Percentiles rank a stretch among this genome's conserved stretches.
phyloP scores from a whole-genome alignment of 1,140 invertebrate genomes.

The Teleopsis dalmanni region DNA sequence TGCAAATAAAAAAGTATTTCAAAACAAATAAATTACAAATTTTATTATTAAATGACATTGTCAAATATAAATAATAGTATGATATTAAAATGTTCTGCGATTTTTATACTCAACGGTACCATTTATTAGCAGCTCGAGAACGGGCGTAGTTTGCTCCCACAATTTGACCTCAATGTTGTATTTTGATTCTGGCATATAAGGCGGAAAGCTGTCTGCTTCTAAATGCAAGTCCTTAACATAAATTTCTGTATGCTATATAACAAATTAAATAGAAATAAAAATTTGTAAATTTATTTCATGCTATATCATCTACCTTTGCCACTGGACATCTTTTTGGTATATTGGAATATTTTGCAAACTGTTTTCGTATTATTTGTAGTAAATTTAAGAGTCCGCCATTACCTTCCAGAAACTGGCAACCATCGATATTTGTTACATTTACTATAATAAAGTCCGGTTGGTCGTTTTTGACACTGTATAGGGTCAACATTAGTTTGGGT shows the following conservation, averaged over 20 bases:
- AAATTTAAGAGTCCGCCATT: not conserved
- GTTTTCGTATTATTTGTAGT: slow-evolving; percentile 1
- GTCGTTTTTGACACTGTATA: no score
- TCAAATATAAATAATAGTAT: no score
- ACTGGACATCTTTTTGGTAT: slow-evolving; percentile 1
- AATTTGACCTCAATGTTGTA: not conserved
- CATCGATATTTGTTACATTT: not conserved
- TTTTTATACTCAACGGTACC: not conserved
- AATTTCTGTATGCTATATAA: not conserved
- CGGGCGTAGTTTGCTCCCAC: not conserved
- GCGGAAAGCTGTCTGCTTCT: not conserved
- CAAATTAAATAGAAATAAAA: not conserved
- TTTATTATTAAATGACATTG: no score
- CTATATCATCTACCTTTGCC: not conserved
- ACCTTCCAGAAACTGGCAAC: not conserved
- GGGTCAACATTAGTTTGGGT: no score
- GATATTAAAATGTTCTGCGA: no score
- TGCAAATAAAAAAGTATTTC: no score
- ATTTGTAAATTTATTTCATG: not conserved
- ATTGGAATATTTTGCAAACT: not conserved
- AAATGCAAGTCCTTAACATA: not conserved
- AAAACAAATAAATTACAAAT: no score
- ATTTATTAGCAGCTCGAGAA: not conserved
- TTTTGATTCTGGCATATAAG: not conserved
- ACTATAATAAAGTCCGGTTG: not conserved